These are phyloP conservation scores for Crypturellus tataupa DNA, from an alignment of 2,797 vertebrate genomes.

Conservation along the genomic window DNA sequence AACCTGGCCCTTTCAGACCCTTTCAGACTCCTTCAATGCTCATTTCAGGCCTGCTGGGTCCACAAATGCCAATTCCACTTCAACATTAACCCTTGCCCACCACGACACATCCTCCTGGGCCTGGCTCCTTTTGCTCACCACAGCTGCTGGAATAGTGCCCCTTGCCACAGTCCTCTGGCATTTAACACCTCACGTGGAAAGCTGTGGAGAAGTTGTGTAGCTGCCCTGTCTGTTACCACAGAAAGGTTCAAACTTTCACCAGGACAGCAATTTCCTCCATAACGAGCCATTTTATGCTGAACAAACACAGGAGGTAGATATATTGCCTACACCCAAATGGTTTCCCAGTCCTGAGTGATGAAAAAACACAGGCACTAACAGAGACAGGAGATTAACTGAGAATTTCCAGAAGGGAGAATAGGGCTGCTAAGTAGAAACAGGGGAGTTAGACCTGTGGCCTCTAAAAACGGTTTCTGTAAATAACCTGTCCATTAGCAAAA, in stretches of 20 bases:
- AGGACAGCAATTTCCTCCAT: not conserved
- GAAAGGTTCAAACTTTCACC: not conserved
- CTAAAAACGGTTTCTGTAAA: not conserved
- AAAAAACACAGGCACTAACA: not conserved
- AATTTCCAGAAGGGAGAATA: not conserved
- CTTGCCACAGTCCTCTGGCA: not conserved
- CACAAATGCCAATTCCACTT: not conserved
- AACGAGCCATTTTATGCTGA: not conserved
- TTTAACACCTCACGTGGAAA: not conserved
- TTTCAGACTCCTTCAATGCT: not conserved
- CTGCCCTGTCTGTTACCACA: not conserved
- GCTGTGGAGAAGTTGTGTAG: not conserved
- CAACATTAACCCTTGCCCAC: not conserved
- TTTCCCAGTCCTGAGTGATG: not conserved
- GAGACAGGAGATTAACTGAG: not conserved
- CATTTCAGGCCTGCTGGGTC: not conserved
- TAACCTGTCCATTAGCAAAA: not conserved
- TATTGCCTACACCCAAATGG: not conserved
- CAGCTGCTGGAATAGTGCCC: accelerated
- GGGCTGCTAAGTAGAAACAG: not conserved
- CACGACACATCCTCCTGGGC: accelerated
- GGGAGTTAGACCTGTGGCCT: not conserved
- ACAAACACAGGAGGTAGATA: not conserved
- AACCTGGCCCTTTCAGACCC: not conserved
- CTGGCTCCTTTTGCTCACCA: not conserved